Conservation (phyloP, 2,888 invertebrate species). For the Metellina segmentata region DNA sequence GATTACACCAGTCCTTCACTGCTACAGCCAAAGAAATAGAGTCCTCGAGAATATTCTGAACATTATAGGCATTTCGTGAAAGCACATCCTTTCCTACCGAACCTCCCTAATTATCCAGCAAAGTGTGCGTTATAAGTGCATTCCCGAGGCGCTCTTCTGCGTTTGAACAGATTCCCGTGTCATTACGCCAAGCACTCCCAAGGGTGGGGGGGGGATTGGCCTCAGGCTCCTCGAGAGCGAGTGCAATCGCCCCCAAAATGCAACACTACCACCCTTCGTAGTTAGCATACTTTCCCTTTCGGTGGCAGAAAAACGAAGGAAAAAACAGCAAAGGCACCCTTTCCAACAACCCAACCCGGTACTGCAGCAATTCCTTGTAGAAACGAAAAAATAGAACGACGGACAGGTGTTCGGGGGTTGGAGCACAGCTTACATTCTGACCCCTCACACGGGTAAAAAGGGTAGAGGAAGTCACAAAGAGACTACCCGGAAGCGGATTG, state of each 20-base stretch:
- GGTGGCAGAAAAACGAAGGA: neutral
- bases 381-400: conserved; percentile 3
- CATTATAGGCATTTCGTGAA: neutral
- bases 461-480: conserved; percentile 16
- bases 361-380: neutral
- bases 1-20: neutral
- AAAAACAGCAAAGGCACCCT: neutral
- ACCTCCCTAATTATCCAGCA: neutral
- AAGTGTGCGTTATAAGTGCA: neutral
- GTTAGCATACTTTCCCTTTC: neutral
- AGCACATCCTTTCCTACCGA: neutral
- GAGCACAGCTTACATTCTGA: neutral
- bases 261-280: neutral
- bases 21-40: no score
- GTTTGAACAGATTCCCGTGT: neutral
- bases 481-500: conserved; percentile 54
- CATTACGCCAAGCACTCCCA: neutral
- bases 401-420: conserved; percentile 14
- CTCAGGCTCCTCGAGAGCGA: neutral
- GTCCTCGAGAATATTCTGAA: no score
- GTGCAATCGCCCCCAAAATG: neutral
- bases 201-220: neutral
- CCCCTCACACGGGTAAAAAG: conserved; percentile 1
- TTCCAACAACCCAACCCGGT: neutral
- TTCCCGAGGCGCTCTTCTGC: no score